Percentiles rank a stretch among this genome's conserved stretches.
phyloP scores from a whole-genome alignment of 2,888 invertebrate species.

The Cantharis flavilabris region DNA sequence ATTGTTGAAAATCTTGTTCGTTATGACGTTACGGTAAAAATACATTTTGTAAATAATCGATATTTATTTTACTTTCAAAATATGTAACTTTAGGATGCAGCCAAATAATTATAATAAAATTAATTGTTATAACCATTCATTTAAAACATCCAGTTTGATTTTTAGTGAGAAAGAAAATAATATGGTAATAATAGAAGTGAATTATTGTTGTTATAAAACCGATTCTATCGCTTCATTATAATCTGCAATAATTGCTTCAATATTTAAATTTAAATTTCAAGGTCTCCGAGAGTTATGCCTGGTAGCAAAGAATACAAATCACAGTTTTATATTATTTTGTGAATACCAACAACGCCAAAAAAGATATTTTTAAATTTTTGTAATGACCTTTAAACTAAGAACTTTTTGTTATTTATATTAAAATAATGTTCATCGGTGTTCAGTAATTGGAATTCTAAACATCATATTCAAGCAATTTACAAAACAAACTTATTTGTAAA shows the following conservation, averaged over 20 bases:
- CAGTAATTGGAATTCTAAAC: not conserved
- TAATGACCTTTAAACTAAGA: not conserved
- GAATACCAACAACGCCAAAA: not conserved
- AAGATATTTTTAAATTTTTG: not conserved
- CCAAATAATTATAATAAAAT: not conserved
- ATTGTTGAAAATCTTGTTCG: not conserved
- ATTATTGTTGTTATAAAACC: too few species aligned
- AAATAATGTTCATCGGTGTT: not conserved
- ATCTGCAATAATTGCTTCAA: too few species aligned
- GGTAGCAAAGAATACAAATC: not conserved
- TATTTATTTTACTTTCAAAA: too few species aligned
- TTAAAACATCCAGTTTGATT: too few species aligned
- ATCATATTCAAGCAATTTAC: not conserved
- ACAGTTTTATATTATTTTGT: not conserved
- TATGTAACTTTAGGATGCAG: too few species aligned
- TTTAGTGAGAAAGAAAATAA: too few species aligned
- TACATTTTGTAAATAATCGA: too few species aligned
- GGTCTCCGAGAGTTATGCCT: not conserved
- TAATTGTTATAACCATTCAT: too few species aligned
- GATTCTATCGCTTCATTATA: too few species aligned
- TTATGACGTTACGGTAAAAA: not conserved
- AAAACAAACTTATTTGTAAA: too few species aligned
- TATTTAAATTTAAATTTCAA: not conserved
- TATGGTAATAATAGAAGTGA: too few species aligned
- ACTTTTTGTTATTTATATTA: not conserved